phyloP scores from a whole-genome alignment of 2,888 invertebrate species.

The Sisyra nigra region DNA sequence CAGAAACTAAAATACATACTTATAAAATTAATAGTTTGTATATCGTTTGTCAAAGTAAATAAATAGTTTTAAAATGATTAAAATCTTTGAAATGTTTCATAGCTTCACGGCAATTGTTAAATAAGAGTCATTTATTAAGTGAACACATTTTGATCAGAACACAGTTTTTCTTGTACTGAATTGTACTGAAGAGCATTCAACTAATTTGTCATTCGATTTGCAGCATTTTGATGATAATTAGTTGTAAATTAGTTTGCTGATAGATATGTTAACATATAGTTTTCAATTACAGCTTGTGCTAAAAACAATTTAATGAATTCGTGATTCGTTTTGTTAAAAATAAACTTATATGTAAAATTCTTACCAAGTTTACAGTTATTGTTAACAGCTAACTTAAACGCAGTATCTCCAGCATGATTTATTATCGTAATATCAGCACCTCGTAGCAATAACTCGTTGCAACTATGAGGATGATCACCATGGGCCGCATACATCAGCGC shows the following conservation, averaged over 20 bases:
- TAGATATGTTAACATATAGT: slow-evolving; percentile 41
- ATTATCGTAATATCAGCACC: slow-evolving; percentile 67
- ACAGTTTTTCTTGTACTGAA: too few relatives aligned
- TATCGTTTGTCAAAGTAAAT: too few relatives aligned
- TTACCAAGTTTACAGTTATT: slow-evolving; percentile 36
- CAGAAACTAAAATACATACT: too few relatives aligned
- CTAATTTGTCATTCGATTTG: too few relatives aligned
- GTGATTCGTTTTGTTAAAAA: slow-evolving; percentile 4
- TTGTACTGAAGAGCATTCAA: too few relatives aligned
- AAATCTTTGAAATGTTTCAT: too few relatives aligned
- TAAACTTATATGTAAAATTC: background rate
- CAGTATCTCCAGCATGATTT: slow-evolving; percentile 71
- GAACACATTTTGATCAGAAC: too few relatives aligned
- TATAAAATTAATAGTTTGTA: too few relatives aligned
- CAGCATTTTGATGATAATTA: too few relatives aligned
- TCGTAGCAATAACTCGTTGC: slow-evolving; percentile 62
- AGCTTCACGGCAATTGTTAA: too few relatives aligned
- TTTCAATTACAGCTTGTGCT: slow-evolving; percentile 66
- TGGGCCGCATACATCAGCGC: slow-evolving; percentile 84
- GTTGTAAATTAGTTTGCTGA: background rate
- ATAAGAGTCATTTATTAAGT: too few relatives aligned
- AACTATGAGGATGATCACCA: slow-evolving; percentile 79
- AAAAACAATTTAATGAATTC: slow-evolving; percentile 22
- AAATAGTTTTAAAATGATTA: too few relatives aligned
- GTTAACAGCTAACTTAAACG: slow-evolving; percentile 63